Evolutionary conservation across 2,797 vertebrate species (phyloP), one percentile per base, ranked within the genome.

Genomic region (Sebastes umbrosus): DNA sequence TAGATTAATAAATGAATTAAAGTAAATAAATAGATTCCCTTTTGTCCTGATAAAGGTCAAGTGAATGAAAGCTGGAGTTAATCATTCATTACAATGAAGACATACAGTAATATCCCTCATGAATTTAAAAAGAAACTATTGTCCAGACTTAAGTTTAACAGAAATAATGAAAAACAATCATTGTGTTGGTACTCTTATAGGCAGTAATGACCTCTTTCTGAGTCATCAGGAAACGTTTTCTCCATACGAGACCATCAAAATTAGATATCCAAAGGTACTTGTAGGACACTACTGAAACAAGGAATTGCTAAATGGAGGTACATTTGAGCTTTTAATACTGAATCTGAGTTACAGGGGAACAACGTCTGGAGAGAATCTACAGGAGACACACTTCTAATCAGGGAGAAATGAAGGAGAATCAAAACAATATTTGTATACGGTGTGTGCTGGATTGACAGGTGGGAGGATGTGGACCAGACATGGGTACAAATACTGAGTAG

Each of bases 401-500:
- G 70, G 68, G 25, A 63, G 43, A 46, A 54, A 70, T 34, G 8
- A 52, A 20, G 8, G 58, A 69, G 22, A 46, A 24, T 20, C 7
- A 36, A 54, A 76, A 75, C 24, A 16, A 62, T 1, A 18, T 18
- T 14, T 50, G 8, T 50, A 9, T 43, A 43, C 46, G 16, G 46
- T 20, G 14, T 13, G 14, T 10, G 16, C 4, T 31, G 13, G 73
- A 71, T 2, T 54, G 57, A 69, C 24, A 58, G 20, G 31, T 9
- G 29, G 50, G 54, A 67, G 27, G 52, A 67, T 9, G 16, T 18
- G 36, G 22, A 71, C 18, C 54, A 67, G 77, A 89, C 68, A 66
- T 73, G 75, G 77, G 60, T 67, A 77, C 24, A 86, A 85, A 91
- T 84, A 89, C 88, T 64, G 69, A 69, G 69, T 11, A 39, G 14